Evolutionary conservation across 2,888 invertebrate genomes (phyloP), one percentile per base, ranked within the genome.

Genomic region (Drosophila diplacantha): DNA sequence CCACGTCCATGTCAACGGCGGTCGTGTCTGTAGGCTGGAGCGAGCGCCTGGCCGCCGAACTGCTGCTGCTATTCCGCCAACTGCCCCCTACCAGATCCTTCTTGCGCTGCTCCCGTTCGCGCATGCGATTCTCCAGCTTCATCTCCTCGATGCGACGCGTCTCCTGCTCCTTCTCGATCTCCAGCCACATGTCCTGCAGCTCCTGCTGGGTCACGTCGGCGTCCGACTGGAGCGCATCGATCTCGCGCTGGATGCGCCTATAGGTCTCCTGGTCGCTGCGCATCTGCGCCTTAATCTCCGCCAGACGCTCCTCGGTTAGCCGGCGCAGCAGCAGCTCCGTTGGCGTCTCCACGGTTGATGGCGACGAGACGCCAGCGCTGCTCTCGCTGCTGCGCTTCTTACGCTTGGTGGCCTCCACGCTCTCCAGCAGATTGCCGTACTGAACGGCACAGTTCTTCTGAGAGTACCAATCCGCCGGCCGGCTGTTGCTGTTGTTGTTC

Each of bases 401-500:
- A 3, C 81, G 74, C 31, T 91, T 75, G 90, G 92, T 20, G 93
- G 90, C 85, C 95, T 97, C 89, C 94, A 96, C 8, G 93, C 94
- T 86, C 95, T 96, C 96, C 95, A 97, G 84, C 95, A 97, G 0
- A 90, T 89, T 0, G 93, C 95, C 93, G 88, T 97, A 98, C 83
- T 97, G 97, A 0, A 95, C 92, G 0, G 96, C 96, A 89, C 97
- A 97, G 73, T 93, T 93, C 87, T 94, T 95, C 85, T 95, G 96
- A 0, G 96, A 96, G 85, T 96, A 97, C 96, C 96, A 97, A 86
- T 97, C 97, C 0, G 91, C 68, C 44, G 87, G 85, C 31, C 87
- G 77, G 9, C 57, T 49, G 34, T 54, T 71, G 29, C 61, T 71
- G 9, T 93, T 91, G 52, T 24, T 53, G 55, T 64, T 64, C 3